Evolutionary conservation across 1,140 invertebrate species (phyloP).

Genomic region (Drosophila saltans): DNA sequence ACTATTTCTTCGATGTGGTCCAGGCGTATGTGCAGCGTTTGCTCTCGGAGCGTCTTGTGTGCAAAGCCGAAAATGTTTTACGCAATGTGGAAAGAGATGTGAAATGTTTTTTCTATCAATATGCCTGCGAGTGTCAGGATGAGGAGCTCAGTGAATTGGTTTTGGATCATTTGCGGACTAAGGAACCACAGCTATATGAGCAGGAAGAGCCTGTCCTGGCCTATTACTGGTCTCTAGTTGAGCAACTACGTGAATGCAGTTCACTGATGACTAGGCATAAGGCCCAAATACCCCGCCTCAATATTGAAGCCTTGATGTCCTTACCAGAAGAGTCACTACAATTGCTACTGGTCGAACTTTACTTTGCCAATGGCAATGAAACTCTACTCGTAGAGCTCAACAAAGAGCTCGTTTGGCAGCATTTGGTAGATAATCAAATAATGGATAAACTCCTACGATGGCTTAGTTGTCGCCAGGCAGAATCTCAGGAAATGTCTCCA

Average conservation of each 20-base stretch:
- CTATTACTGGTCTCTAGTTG: slow-evolving; percentile 72
- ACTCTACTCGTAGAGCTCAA: slow-evolving; percentile 52
- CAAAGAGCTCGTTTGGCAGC: slow-evolving; percentile 73
- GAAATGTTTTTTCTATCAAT: slow-evolving; percentile 78
- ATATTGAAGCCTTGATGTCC: slow-evolving; percentile 68
- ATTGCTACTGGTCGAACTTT: slow-evolving; percentile 64
- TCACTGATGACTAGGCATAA: slow-evolving; percentile 46
- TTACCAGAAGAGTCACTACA: slow-evolving; percentile 51
- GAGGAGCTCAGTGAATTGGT: slow-evolving; percentile 68
- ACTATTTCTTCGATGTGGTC: slow-evolving; percentile 77
- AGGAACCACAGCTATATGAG: slow-evolving; percentile 61
- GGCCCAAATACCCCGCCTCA: slow-evolving; percentile 55
- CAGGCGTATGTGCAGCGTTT: slow-evolving; percentile 76
- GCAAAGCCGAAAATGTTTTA: slow-evolving; percentile 77
- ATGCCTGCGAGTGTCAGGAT: slow-evolving; percentile 69
- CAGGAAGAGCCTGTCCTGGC: slow-evolving; percentile 60
- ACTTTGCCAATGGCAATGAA: slow-evolving; percentile 66
- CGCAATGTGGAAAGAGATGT: slow-evolving; percentile 73
- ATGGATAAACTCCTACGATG: slow-evolving; percentile 55
- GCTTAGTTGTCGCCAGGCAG: slow-evolving; percentile 37
- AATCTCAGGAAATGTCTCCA: neutral
- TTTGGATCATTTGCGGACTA: slow-evolving; percentile 68
- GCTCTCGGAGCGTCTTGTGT: slow-evolving; percentile 75
- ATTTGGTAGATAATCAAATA: slow-evolving; percentile 59
- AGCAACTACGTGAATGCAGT: slow-evolving; percentile 58